Percentiles rank a stretch among this genome's conserved stretches.
Conservation (phyloP, 2,113 vertebrate genomes). For the Apistogramma diplotaenia region DNA sequence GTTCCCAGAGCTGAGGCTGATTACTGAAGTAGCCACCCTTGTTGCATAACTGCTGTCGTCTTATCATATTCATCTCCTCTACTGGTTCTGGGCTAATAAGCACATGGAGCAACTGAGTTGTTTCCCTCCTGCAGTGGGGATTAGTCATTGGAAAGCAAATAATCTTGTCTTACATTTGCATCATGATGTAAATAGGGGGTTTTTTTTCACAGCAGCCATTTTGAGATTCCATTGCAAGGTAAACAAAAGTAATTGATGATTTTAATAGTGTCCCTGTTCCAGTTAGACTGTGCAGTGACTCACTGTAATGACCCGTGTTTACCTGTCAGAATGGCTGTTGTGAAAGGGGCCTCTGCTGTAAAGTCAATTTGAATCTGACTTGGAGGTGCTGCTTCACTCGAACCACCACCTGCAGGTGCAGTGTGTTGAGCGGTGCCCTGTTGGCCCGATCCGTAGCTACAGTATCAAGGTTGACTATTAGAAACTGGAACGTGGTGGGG, state of each 20-base stretch:
- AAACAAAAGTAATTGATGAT: accelerated
- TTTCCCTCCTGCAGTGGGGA: slow-evolving; percentile 8
- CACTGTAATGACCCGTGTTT: background rate
- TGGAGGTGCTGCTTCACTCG: too few species aligned
- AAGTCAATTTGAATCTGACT: background rate
- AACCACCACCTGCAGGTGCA: too few species aligned
- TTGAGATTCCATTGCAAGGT: background rate
- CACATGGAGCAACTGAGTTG: background rate
- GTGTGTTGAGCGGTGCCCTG: too few species aligned
- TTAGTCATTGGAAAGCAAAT: slow-evolving; percentile 38
- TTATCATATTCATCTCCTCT: slow-evolving; percentile 59
- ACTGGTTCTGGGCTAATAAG: slow-evolving; percentile 19
- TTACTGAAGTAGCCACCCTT: slow-evolving; percentile 48
- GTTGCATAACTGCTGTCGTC: slow-evolving; percentile 63
- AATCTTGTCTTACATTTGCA: background rate
- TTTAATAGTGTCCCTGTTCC: background rate
- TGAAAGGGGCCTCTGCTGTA: background rate
- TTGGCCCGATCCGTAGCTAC: too few species aligned
- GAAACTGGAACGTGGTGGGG: too few species aligned
- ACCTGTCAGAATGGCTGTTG: background rate
- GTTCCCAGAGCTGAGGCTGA: slow-evolving; percentile 46
- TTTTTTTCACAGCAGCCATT: background rate
- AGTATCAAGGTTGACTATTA: too few species aligned
- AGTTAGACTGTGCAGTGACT: background rate
- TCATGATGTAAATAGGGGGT: background rate